phyloP scores from a whole-genome alignment of 1,140 invertebrate genomes.

The Metopolophium dirhodum region DNA sequence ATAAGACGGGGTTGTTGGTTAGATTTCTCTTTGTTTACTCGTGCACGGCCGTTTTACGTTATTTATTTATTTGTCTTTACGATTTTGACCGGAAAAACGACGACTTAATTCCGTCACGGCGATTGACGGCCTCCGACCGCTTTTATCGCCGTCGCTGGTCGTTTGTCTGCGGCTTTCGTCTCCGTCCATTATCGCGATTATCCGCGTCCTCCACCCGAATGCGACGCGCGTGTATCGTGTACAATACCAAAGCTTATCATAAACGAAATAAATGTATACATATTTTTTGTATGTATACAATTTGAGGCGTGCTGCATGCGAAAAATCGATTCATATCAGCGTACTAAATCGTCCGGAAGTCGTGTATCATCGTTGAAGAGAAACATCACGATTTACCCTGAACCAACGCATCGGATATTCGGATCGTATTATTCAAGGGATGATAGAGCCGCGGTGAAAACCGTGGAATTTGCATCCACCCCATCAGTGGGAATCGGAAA shows the following conservation, averaged over 20 bases:
- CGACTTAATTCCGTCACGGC: background rate
- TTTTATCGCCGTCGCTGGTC: background rate
- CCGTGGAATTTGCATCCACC: background rate
- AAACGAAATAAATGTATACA: background rate
- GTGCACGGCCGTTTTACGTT: background rate
- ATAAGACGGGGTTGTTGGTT: background rate
- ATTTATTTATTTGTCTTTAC: background rate
- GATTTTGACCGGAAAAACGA: background rate
- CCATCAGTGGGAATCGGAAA: background rate
- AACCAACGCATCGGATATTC: background rate
- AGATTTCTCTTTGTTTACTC: background rate
- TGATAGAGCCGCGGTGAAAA: background rate
- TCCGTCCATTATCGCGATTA: background rate
- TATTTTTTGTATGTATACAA: too few relatives aligned
- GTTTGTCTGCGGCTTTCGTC: background rate
- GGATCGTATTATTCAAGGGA: background rate
- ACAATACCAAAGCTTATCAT: background rate
- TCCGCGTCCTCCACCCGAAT: background rate
- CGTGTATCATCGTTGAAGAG: background rate
- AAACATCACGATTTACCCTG: background rate
- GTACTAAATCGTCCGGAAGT: background rate
- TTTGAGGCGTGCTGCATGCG: too few relatives aligned
- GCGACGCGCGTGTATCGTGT: background rate
- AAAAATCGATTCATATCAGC: background rate
- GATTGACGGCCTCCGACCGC: background rate